Base-by-base conservation (phyloP, 2,797 vertebrate species). In the Pitangus sulphuratus region DNA sequence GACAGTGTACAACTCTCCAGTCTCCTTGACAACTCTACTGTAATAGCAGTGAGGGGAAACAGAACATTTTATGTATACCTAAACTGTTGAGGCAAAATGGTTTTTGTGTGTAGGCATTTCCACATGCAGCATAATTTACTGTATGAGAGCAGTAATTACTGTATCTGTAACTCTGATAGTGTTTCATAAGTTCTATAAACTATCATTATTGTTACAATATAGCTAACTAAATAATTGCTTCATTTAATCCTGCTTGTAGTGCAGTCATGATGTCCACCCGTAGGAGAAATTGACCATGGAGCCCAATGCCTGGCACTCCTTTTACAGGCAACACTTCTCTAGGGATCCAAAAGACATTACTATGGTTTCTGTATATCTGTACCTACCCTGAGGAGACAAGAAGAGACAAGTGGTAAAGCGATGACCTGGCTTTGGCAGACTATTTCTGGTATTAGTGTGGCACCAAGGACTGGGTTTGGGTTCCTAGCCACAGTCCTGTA, bases 201-300 rank as follows among this genome's bases (percentile, higher is more conserved):
- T 57, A 62, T 68, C 68, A 33, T 28, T 87, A 75, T 65, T 87
- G 58, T 57, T 89, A 62, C 80, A 85, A 84, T 75, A 50, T 12
- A 78, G 80, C 87, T 95, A 95, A 57, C 48, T 70, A 82, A 93
- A 84, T 82, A 94, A 91, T 60, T 89, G 45, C 48, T 85, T 85
- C 19, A 71, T 71, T 89, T 93, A 84, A 74, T 91, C 51, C 31
- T 64, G 25, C 72, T 85, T 71, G 22, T 44, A 81, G 68, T 68
- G 82, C 37, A 85, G 81, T 61, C 68, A 31, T 75, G 30, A 28
- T 87, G 64, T 87, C 87, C 89, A 6, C 53, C 37, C 68, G 70
- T 45, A 61, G 80, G 68, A 89, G 64, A 90, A 93, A 72, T 35
- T 81, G 57, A 42, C 56, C 56, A 16, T n/a, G 75, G n/a, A 88